Conservation (phyloP, 2,888 invertebrate species). For the Caenorhabditis uteleia region DNA sequence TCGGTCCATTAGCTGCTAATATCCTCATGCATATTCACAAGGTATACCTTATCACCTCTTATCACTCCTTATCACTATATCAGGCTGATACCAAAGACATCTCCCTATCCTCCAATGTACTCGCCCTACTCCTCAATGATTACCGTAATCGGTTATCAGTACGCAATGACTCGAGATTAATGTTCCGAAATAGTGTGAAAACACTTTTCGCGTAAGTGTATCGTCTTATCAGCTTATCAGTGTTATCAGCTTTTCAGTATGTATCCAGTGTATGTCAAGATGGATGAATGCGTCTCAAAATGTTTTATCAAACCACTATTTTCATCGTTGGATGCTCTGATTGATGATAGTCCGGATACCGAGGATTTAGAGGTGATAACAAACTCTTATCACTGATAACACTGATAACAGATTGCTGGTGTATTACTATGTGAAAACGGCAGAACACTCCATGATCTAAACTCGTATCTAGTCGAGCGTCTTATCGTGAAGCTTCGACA, state of each 20-base stretch:
- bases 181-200: constrained; percentile 52
- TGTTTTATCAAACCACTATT: constrained; percentile 54
- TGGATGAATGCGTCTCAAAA: constrained; percentile 50
- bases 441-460: constrained; percentile 35
- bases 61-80: no score
- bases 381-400: background rate
- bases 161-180: constrained; percentile 41
- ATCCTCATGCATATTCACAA: constrained; percentile 50
- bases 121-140: constrained; percentile 51
- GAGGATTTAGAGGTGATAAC: constrained; percentile 43
- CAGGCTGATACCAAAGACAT: constrained; percentile 46
- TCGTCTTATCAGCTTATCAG: background rate
- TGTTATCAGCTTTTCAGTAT: constrained; percentile 30
- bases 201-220: constrained; percentile 45
- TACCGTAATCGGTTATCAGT: constrained; percentile 52
- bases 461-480: constrained; percentile 42
- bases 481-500: constrained; percentile 47
- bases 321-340: constrained; percentile 42
- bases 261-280: constrained; percentile 49
- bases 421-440: constrained; percentile 40
- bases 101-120: constrained; percentile 44
- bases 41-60: no score
- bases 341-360: constrained; percentile 48
- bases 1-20: constrained; percentile 50
- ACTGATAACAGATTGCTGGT: constrained; percentile 35